These are phyloP conservation scores for Anticlea derivata DNA, from an alignment of 2,888 invertebrate genomes.

Conservation along the genomic window DNA sequence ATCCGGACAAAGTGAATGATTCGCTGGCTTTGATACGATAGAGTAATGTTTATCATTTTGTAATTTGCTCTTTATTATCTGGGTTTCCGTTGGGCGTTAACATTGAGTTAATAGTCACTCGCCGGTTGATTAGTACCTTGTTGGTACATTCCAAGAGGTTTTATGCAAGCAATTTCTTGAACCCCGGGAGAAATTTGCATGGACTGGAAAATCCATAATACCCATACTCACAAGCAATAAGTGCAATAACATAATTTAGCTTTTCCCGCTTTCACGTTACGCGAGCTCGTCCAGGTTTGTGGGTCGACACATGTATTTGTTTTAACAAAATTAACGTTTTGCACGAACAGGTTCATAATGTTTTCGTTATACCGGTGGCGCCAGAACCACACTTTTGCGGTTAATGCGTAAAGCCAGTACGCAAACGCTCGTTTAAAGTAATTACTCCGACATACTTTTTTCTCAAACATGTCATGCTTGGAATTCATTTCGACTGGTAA, in stretches of 20 bases:
- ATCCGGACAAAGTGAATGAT: slow-evolving; percentile 26
- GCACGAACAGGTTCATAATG: slow-evolving; percentile 65
- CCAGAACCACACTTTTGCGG: slow-evolving; percentile 64
- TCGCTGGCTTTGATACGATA: slow-evolving; percentile 11
- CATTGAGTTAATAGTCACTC: neutral
- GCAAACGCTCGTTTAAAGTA: slow-evolving; percentile 62
- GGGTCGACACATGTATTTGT: slow-evolving; percentile 64
- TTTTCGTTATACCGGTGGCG: slow-evolving; percentile 59
- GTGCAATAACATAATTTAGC: slow-evolving; percentile 55
- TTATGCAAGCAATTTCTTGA: slow-evolving; percentile 11
- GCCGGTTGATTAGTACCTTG: slow-evolving; percentile 14
- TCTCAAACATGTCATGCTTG: slow-evolving; percentile 40
- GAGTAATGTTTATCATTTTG: slow-evolving; percentile 18
- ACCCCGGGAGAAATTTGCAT: slow-evolving; percentile 3
- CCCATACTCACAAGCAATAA: slow-evolving; percentile 12
- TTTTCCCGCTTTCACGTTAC: slow-evolving; percentile 66
- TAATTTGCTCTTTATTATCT: slow-evolving; percentile 18
- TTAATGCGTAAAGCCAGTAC: slow-evolving; percentile 65
- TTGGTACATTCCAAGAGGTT: slow-evolving; percentile 7
- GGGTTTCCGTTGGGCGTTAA: slow-evolving; percentile 11
- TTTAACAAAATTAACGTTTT: slow-evolving; percentile 69
- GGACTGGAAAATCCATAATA: slow-evolving; percentile 17
- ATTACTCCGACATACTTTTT: slow-evolving; percentile 75
- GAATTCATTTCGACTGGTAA: slow-evolving; percentile 31
- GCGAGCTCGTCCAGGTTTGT: slow-evolving; percentile 51